phyloP scores from a whole-genome alignment of 2,888 invertebrate genomes.

The Strigamia crassipes region DNA sequence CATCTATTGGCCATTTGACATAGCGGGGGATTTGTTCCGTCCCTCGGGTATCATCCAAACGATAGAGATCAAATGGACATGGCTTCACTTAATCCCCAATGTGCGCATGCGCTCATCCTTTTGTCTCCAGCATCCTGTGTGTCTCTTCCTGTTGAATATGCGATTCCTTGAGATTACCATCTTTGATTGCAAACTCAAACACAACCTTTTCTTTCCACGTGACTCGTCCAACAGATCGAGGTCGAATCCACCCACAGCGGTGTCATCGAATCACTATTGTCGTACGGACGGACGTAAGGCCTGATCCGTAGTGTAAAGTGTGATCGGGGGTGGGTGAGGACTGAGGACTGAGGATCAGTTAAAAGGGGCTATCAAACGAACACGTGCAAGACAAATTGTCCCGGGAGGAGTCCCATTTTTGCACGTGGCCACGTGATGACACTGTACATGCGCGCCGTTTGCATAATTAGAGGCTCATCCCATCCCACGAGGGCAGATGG shows the following conservation, averaged over 20 bases:
- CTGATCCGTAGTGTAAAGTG: neutral
- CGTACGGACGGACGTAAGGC: neutral
- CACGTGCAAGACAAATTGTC: slow-evolving; percentile 13
- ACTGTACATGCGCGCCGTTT: slow-evolving; percentile 7
- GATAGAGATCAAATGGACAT: slow-evolving; percentile 30
- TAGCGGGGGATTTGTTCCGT: slow-evolving; percentile 18
- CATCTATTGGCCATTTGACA: slow-evolving; percentile 30
- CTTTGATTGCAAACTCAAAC: slow-evolving; percentile 7
- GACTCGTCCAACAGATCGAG: too few species aligned
- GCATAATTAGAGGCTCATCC: neutral
- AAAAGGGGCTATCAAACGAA: slow-evolving; percentile 1
- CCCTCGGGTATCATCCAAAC: slow-evolving; percentile 5
- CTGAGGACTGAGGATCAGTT: neutral
- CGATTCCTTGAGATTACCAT: slow-evolving; percentile 5
- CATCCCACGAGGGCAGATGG: slow-evolving; percentile 21
- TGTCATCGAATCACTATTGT: neutral
- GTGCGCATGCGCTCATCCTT: slow-evolving; percentile 27
- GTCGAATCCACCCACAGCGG: neutral
- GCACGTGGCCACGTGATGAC: slow-evolving; percentile 22
- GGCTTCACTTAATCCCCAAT: slow-evolving; percentile 26
- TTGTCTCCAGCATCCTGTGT: slow-evolving; percentile 7
- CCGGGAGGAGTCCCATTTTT: slow-evolving; percentile 15
- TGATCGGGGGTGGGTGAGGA: neutral
- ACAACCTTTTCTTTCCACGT: neutral
- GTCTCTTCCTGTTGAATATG: slow-evolving; percentile 26